These are phyloP conservation scores for Parazoanthus swiftii DNA, from an alignment of 92 coral and sea anemone genomes.

Conservation along the genomic window DNA sequence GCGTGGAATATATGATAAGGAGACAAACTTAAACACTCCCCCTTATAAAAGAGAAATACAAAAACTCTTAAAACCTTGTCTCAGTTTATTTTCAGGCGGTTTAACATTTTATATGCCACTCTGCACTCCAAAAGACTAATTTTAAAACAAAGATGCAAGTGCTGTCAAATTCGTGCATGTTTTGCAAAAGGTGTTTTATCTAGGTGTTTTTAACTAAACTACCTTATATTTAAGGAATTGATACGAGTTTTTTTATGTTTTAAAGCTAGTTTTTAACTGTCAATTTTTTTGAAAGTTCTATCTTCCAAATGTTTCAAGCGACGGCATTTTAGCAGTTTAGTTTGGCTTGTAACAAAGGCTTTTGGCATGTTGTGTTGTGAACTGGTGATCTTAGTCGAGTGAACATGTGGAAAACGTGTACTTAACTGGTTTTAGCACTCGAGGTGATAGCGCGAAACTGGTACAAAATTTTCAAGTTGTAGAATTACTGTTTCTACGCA, in stretches of 20 bases:
- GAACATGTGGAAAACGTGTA: conserved; percentile 36
- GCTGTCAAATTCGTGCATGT: not conserved
- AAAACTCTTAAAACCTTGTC: too few relatives aligned
- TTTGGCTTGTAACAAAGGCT: not conserved
- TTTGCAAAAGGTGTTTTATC: not conserved
- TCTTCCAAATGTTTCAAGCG: not conserved
- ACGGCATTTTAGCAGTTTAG: not conserved
- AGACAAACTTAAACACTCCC: not conserved
- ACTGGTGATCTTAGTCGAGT: conserved; percentile 19
- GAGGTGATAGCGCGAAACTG: not conserved
- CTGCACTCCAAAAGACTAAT: not conserved
- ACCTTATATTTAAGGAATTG: too few relatives aligned
- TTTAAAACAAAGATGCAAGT: not conserved
- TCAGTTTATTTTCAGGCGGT: not conserved
- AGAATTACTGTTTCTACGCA: not conserved
- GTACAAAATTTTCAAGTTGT: not conserved
- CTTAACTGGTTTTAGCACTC: conserved; percentile 29
- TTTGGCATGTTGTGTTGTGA: conserved; percentile 18
- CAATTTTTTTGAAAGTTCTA: not conserved
- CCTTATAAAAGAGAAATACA: not conserved
- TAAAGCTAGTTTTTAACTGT: not conserved
- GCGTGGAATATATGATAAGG: conserved; percentile 39
- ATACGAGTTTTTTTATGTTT: too few relatives aligned
- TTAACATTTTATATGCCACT: not conserved
- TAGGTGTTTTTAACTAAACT: too few relatives aligned